Base-by-base conservation (phyloP, 2,888 invertebrate species). In the Tetragonula carbonaria region DNA sequence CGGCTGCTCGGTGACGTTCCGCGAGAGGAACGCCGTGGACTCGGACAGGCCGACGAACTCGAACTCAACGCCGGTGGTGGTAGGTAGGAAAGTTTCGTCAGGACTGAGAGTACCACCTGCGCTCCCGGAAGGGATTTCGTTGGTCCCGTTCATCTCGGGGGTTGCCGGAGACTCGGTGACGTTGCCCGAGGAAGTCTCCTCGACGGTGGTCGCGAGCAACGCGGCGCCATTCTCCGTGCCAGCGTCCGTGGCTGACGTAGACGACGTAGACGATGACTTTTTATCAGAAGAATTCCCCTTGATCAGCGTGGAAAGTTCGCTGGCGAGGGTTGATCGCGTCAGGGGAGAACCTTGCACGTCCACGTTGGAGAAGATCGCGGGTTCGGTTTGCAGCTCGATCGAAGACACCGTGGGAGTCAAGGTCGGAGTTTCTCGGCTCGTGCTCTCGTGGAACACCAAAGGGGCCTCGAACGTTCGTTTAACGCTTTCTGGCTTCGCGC, bases 31-130 rank as follows among this genome's bases (percentile, higher is more conserved):
- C 13, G 68, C 53, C 1, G 74, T 75, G 2, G 57, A 72, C 5
- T 93, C 93, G 51, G 92, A 92, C 0, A 94, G 86, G 0, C 90
- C 92, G 4, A 94, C 88, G 68, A 94, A 93, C 57, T 93, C 92
- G 87, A 93, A 93, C 75, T 93, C 91, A 50, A 93, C 84, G 16
- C 80, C 85, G 0, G 91, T 88, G 0, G 92, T 90, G 2, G 90
- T 86, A 4, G 88, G 84, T 0, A 80, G 59, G 2, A 74, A 65
- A 23, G 21, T 62, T 63, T 88, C 84, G 21, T 85, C 84, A 4
- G 75, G 74, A 8, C 59, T 75, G 18, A 70, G 63, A 16, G 81
- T 83, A 1, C 28, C 75, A 6, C 38, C 38, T 2, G 8, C n/a
- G 14, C 45, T 8, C 8, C 53, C 55, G 1, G 72, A 67, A 4